A percentile compares a stretch with the other conserved stretches of the same genome.
Evolutionary conservation across 1,140 invertebrate species (phyloP).

Genomic region (Drosophila fuyamai): DNA sequence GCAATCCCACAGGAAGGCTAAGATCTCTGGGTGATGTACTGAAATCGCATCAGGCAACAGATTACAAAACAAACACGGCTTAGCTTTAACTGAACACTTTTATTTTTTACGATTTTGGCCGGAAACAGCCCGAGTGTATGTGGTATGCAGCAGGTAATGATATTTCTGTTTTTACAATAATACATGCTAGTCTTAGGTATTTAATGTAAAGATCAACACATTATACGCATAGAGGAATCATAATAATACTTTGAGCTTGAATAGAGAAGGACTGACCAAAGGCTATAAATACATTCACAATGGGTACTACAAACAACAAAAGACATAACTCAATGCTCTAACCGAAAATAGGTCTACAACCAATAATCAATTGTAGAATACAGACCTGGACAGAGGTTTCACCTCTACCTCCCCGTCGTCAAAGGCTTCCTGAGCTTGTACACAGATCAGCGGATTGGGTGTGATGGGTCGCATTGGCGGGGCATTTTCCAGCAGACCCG

Average conservation of each 20-base stretch:
- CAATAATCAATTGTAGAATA: conserved; percentile 69
- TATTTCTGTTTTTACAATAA: conserved; percentile 45
- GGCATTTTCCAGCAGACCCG: conserved; percentile 79
- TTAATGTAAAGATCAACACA: conserved; percentile 32
- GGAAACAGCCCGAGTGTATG: conserved; percentile 23
- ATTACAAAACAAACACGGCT: conserved; percentile 30
- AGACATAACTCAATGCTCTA: conserved; percentile 24
- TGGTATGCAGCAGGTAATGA: conserved; percentile 54
- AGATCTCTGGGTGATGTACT: conserved; percentile 80
- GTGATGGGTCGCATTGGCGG: conserved; percentile 81
- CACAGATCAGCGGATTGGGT: conserved; percentile 88
- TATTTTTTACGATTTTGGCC: conserved; percentile 59
- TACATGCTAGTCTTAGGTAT: conserved; percentile 60
- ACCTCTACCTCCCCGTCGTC: conserved; percentile 35
- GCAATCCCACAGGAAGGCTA: conserved; percentile 88
- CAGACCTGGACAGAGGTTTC: conserved; percentile 69
- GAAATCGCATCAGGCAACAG: conserved; percentile 38
- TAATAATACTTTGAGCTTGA: conserved; percentile 44
- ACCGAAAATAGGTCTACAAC: conserved; percentile 34
- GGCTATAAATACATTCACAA: conserved; percentile 39
- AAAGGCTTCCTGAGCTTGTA: conserved; percentile 64
- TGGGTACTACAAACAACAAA: conserved; percentile 44
- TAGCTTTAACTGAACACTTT: conserved; percentile 38
- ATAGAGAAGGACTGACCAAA: conserved; percentile 7
- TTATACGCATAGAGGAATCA: conserved; percentile 23